Evolutionary conservation across 2,113 vertebrate species (phyloP).

Genomic region (Shinisaurus crocodilurus): DNA sequence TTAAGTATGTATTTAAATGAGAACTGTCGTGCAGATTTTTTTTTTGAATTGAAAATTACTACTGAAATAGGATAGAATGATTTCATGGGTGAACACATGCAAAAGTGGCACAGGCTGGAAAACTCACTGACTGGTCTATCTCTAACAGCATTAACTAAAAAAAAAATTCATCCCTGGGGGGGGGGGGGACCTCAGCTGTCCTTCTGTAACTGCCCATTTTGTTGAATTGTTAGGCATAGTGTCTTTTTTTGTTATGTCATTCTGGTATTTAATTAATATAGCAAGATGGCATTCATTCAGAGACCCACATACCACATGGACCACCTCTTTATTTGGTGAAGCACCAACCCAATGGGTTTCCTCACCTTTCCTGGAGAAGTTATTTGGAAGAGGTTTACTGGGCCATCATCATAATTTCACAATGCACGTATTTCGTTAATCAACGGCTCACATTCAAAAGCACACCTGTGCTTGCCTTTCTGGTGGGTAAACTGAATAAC

Average conservation of each 20-base stretch:
- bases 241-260: neutral
- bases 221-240: neutral
- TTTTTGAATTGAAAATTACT: neutral
- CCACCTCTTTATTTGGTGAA: conserved; percentile 43
- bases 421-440: conserved; percentile 56
- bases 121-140: neutral
- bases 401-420: conserved; percentile 30
- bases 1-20: neutral
- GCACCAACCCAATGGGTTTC: conserved; percentile 43
- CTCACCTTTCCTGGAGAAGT: conserved; percentile 32
- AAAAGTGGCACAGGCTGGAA: neutral
- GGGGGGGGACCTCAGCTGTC: too few species aligned
- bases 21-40: neutral
- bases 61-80: neutral
- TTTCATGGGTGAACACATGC: neutral
- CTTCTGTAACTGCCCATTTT: neutral
- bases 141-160: neutral
- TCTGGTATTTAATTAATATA: neutral
- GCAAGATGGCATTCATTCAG: neutral
- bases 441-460: conserved; percentile 58
- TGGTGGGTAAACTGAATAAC: conserved; percentile 42
- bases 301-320: neutral
- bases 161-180: too few species aligned
- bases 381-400: conserved; percentile 14
- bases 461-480: conserved; percentile 49